These are phyloP conservation scores for Girardia tigrina DNA, from an alignment of 2,888 invertebrate genomes.

Conservation along the genomic window DNA sequence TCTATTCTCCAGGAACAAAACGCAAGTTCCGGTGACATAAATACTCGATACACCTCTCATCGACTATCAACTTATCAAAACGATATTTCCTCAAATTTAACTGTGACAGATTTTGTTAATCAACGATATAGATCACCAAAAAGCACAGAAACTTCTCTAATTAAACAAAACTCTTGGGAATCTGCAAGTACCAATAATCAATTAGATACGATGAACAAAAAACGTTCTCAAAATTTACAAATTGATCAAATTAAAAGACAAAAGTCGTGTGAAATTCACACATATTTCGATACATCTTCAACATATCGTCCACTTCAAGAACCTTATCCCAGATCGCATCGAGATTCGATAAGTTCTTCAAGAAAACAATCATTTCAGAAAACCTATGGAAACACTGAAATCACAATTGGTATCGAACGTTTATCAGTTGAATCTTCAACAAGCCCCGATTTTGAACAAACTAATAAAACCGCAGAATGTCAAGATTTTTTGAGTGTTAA, in stretches of 20 bases:
- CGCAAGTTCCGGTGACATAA: background rate
- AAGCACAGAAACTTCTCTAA: background rate
- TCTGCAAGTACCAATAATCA: background rate
- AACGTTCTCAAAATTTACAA: background rate
- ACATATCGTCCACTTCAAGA: background rate
- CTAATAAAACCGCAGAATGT: background rate
- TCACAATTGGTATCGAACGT: background rate
- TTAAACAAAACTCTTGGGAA: conserved; percentile 14
- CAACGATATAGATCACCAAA: background rate
- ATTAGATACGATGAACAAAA: background rate
- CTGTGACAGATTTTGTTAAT: background rate
- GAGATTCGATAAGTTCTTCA: background rate
- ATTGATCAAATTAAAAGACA: background rate
- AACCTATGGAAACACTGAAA: background rate
- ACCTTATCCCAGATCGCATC: background rate
- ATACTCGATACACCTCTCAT: background rate
- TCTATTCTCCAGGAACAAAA: background rate
- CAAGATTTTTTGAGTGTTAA: background rate
- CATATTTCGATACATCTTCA: background rate
- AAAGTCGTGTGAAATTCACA: conserved; percentile 5
- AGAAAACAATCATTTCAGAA: conserved; percentile 14
- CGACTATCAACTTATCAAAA: background rate
- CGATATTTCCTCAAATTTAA: background rate
- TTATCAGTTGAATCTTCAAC: background rate
- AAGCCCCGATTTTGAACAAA: background rate